Conservation (phyloP, 2,888 invertebrate genomes). For the Orthonychiurus folsomi region DNA sequence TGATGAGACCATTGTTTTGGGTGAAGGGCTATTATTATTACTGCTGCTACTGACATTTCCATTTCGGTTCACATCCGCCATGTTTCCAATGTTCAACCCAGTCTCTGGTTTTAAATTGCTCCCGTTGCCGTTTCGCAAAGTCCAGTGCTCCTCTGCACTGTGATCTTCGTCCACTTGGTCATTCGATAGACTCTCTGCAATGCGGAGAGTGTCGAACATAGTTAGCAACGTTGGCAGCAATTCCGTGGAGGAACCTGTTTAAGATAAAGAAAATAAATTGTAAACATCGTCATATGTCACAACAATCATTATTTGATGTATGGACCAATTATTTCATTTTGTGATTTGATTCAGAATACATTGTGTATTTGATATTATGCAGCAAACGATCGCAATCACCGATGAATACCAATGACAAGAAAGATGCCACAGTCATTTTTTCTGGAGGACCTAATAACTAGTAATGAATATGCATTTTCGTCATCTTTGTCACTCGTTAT, state of each 20-base stretch:
- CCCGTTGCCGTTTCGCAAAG: too few relatives aligned
- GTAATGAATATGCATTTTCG: too few relatives aligned
- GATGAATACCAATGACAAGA: too few relatives aligned
- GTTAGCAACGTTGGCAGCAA: conserved; percentile 75
- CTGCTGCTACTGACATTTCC: background rate
- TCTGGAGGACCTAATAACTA: too few relatives aligned
- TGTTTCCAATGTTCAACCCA: background rate
- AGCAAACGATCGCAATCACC: background rate
- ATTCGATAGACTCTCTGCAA: conserved; percentile 41
- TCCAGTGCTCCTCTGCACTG: background rate
- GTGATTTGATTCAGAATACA: background rate
- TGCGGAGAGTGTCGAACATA: conserved; percentile 75
- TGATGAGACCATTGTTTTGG: background rate
- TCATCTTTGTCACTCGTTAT: too few relatives aligned
- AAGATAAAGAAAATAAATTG: conserved; percentile 45
- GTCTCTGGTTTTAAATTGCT: background rate
- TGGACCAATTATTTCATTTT: background rate
- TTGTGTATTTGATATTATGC: background rate
- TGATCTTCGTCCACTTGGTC: background rate
- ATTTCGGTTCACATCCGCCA: background rate
- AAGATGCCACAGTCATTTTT: too few relatives aligned
- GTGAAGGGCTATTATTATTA: background rate
- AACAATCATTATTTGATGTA: background rate
- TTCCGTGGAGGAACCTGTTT: conserved; percentile 68
- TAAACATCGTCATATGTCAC: background rate